Evolutionary conservation across 2,113 vertebrate genomes (phyloP).

Genomic region (Onychorhynchus coronatus): DNA sequence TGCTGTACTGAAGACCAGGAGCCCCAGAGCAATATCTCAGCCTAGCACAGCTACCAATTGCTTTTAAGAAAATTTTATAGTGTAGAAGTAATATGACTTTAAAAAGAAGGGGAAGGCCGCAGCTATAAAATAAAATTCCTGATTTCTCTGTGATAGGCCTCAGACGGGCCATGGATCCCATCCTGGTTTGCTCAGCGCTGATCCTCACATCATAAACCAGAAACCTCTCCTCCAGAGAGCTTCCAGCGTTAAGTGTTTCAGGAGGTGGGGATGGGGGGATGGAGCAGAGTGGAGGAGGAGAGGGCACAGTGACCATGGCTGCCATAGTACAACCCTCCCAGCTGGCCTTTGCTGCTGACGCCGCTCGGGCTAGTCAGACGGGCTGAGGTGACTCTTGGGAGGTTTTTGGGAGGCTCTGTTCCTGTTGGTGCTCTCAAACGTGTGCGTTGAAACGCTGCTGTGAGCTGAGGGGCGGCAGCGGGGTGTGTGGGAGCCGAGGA

Average conservation of each 20-base stretch:
- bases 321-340: neutral
- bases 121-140: neutral
- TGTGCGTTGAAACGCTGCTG: neutral
- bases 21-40: neutral
- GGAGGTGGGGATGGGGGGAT: neutral
- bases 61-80: neutral
- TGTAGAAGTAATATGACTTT: neutral
- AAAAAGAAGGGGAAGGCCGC: neutral
- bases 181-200: neutral
- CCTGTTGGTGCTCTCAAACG: neutral
- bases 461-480: neutral
- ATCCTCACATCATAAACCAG: neutral
- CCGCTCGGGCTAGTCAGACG: accelerated
- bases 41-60: neutral
- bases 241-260: neutral
- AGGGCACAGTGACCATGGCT: neutral
- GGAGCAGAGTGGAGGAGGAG: neutral
- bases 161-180: neutral
- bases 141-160: neutral
- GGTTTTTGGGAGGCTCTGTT: neutral
- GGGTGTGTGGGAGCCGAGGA: neutral
- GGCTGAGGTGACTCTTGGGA: neutral
- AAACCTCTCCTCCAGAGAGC: neutral
- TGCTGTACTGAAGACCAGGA: neutral
- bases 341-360: neutral